These are phyloP conservation scores for Zosterops lateralis DNA, from an alignment of 2,113 vertebrate genomes.

Conservation along the genomic window DNA sequence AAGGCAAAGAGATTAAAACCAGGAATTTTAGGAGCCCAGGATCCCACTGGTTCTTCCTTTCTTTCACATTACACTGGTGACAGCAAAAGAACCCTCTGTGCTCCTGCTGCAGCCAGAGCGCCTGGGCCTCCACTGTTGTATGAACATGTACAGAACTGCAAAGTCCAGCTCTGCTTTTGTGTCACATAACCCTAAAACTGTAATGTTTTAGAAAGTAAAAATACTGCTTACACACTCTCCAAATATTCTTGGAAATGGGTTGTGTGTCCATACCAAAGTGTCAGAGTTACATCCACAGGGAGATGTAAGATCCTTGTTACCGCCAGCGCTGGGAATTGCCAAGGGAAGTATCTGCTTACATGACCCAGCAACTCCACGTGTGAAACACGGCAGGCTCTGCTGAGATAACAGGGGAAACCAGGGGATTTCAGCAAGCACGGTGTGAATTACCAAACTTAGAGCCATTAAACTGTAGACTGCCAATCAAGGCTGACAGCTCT, in stretches of 20 bases:
- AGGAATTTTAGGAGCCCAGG: background rate
- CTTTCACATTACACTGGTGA: background rate
- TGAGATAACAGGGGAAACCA: background rate
- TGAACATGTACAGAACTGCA: background rate
- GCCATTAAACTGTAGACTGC: background rate
- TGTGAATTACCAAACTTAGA: background rate
- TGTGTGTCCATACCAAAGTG: background rate
- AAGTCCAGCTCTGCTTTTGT: background rate
- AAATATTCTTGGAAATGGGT: background rate
- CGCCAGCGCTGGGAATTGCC: background rate
- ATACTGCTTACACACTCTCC: background rate
- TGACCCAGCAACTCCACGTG: background rate
- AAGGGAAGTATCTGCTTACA: background rate
- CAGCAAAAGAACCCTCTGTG: background rate
- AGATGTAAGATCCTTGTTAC: background rate
- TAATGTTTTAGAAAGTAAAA: background rate
- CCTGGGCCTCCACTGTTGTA: background rate
- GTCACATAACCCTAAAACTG: background rate
- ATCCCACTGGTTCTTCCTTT: background rate
- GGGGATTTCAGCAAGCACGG: background rate
- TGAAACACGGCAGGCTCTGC: background rate
- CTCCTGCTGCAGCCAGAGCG: rapidly evolving
- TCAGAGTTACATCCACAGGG: background rate
- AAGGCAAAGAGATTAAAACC: background rate
- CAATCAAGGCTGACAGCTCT: background rate